A percentile compares a stretch with the other conserved stretches of the same genome.
phyloP scores from a whole-genome alignment of 2,888 invertebrate species.

The Drosophila nr. medialis region DNA sequence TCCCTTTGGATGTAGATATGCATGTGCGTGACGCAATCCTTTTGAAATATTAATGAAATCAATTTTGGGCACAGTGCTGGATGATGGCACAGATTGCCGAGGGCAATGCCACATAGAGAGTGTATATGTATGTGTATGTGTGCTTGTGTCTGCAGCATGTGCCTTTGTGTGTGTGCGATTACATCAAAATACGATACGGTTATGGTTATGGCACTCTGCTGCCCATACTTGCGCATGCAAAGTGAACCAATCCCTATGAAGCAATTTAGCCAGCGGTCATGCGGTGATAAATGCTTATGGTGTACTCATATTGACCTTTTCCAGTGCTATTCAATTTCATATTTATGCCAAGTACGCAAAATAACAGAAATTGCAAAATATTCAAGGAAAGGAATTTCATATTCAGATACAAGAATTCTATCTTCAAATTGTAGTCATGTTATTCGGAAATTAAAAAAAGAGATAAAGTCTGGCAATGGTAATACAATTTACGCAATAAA shows the following conservation, averaged over 20 bases:
- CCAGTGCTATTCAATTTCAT: conserved; percentile 2
- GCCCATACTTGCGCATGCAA: conserved; percentile 19
- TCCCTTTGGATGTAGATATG: conserved; percentile 16
- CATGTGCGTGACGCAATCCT: conserved; percentile 47
- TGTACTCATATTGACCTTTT: conserved; percentile 1
- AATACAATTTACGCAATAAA: background rate
- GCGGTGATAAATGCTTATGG: conserved; percentile 22
- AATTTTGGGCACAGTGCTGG: conserved; percentile 59
- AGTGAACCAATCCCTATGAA: conserved; percentile 4
- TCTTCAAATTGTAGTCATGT: background rate
- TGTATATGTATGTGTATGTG: conserved; percentile 1
- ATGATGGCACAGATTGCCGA: conserved; percentile 47
- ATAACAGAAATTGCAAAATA: background rate
- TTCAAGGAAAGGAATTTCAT: background rate
- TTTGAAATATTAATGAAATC: conserved; percentile 81
- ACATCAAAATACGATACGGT: conserved; percentile 64
- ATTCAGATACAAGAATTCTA: background rate
- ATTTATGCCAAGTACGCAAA: background rate
- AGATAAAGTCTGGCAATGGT: background rate
- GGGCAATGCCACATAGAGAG: conserved; percentile 28
- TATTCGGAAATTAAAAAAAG: background rate
- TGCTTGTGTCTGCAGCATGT: conserved; percentile 12
- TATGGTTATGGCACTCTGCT: conserved; percentile 33
- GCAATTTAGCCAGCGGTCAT: conserved; percentile 29
- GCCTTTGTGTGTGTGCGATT: conserved; percentile 43